These are phyloP conservation scores for Pseudonaja textilis DNA, from an alignment of 2,113 vertebrate species.

Conservation along the genomic window DNA sequence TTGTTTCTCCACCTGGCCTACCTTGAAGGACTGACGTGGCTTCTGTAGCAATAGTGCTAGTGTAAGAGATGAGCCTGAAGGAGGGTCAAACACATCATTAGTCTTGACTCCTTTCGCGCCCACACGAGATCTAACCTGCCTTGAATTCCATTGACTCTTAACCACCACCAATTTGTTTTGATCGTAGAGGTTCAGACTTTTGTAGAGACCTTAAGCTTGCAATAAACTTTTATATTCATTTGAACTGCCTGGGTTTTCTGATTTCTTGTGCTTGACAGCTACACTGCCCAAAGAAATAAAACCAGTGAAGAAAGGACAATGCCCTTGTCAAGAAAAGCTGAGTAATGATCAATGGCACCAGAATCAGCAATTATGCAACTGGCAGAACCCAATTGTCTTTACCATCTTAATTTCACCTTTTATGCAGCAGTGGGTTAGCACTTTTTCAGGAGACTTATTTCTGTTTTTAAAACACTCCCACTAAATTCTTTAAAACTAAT, in stretches of 20 bases:
- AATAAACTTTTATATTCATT: background rate
- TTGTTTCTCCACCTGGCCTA: background rate
- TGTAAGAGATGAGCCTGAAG: background rate
- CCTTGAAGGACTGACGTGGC: background rate
- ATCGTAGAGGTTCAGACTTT: background rate
- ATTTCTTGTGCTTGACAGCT: background rate
- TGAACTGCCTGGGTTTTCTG: background rate
- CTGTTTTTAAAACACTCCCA: background rate
- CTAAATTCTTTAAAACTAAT: background rate
- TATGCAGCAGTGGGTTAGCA: background rate
- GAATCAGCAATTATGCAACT: background rate
- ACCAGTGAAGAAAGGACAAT: background rate
- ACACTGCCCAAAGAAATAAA: background rate
- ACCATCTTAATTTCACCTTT: background rate
- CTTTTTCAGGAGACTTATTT: background rate
- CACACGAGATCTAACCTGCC: background rate
- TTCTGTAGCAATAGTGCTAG: background rate
- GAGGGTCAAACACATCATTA: background rate
- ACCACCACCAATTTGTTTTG: background rate
- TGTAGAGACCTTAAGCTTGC: background rate
- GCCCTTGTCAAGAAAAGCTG: background rate
- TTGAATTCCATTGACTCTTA: background rate
- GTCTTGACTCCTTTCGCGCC: fast-evolving
- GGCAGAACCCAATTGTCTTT: background rate
- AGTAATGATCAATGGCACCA: background rate